Evolutionary conservation across 2,797 vertebrate species (phyloP).

Genomic region (Parauchenoglanis punctatus): DNA sequence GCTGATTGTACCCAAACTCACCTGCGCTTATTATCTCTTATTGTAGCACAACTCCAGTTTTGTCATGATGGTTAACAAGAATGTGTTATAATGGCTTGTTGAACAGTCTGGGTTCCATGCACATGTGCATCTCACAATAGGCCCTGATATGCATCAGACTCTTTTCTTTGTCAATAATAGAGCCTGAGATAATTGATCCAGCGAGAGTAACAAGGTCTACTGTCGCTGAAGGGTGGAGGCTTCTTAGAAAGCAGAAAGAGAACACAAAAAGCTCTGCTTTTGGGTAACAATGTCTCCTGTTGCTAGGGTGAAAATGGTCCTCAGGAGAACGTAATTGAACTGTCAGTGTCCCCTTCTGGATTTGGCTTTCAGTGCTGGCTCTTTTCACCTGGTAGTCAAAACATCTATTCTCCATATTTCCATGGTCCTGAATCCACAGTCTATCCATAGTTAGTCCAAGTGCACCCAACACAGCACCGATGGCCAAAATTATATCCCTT

Average conservation of each 20-base stretch:
- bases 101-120: slow-evolving; percentile 62
- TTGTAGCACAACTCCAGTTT: slow-evolving; percentile 63
- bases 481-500: slow-evolving; percentile 53
- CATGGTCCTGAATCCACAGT: slow-evolving; percentile 39
- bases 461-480: slow-evolving; percentile 21
- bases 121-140: slow-evolving; percentile 58
- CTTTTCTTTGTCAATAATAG: slow-evolving; percentile 68
- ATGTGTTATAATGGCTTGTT: slow-evolving; percentile 52
- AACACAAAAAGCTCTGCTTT: slow-evolving; percentile 52
- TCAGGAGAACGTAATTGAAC: slow-evolving; percentile 61
- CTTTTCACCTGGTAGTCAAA: slow-evolving; percentile 59
- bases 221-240: slow-evolving; percentile 61
- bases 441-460: slow-evolving; percentile 43
- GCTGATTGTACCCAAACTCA: slow-evolving; percentile 60
- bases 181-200: slow-evolving; percentile 74
- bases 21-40: slow-evolving; percentile 61
- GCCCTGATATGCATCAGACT: slow-evolving; percentile 57
- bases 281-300: slow-evolving; percentile 62
- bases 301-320: slow-evolving; percentile 57
- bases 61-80: slow-evolving; percentile 63
- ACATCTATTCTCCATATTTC: slow-evolving; percentile 54
- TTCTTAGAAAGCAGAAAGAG: slow-evolving; percentile 52
- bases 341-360: slow-evolving; percentile 39
- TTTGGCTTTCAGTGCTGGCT: slow-evolving; percentile 59
- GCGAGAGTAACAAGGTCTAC: slow-evolving; percentile 65